These are phyloP conservation scores for Piscicola geometra DNA, from an alignment of 2,888 invertebrate species.

Conservation along the genomic window DNA sequence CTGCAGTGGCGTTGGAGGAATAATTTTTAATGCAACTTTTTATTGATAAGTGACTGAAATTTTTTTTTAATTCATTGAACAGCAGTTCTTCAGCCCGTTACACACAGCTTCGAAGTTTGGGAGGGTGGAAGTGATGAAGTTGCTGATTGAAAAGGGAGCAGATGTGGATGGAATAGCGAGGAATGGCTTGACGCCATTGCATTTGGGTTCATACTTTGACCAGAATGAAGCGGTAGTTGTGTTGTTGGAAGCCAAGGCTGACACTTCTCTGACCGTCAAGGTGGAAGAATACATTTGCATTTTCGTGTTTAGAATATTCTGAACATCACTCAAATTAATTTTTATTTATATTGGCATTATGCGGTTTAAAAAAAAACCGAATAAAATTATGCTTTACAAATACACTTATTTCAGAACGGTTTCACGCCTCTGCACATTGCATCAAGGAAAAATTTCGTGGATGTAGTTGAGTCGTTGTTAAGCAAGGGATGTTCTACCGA, in stretches of 20 bases:
- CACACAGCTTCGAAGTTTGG: slow-evolving; percentile 98
- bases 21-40: not conserved
- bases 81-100: slow-evolving; percentile 86
- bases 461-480: slow-evolving; percentile 77
- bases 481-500: slow-evolving; percentile 76
- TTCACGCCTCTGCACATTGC: slow-evolving; percentile 94
- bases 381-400: too few species aligned
- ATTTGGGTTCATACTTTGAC: slow-evolving; percentile 97
- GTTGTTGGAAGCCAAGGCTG: slow-evolving; percentile 26
- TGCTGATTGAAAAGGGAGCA: slow-evolving; percentile 87
- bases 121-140: slow-evolving; percentile 77
- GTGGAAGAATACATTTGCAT: too few species aligned
- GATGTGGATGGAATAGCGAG: slow-evolving; percentile 90
- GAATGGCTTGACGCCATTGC: slow-evolving; percentile 90
- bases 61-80: slow-evolving; percentile 38
- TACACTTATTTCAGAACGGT: slow-evolving; percentile 65
- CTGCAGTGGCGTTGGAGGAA: not conserved
- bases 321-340: too few species aligned
- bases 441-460: slow-evolving; percentile 85
- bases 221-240: slow-evolving; percentile 59
- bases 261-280: slow-evolving; percentile 37
- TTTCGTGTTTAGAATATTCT: too few species aligned
- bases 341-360: too few species aligned
- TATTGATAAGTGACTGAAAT: not conserved
- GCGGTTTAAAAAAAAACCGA: too few species aligned